Percentiles rank a stretch among this genome's conserved stretches.
These are phyloP conservation scores for Alcedo atthis DNA, from an alignment of 2,797 vertebrate genomes.

Conservation along the genomic window DNA sequence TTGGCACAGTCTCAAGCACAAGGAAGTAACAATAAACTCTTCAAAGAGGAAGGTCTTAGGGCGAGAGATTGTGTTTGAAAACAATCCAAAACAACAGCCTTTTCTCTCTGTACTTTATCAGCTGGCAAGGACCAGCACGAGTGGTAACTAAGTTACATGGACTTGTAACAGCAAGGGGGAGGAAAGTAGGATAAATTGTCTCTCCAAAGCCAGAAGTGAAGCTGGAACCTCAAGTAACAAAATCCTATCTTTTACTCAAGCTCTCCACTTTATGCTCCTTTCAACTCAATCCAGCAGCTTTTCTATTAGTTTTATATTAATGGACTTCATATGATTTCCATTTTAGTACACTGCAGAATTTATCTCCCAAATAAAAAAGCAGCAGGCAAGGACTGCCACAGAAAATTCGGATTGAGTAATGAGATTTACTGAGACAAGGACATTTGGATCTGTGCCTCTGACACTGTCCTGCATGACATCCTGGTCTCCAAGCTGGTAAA, in stretches of 20 bases:
- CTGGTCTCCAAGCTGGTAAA: too few species aligned
- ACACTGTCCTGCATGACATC: too few species aligned
- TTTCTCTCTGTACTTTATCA: constrained; percentile 38
- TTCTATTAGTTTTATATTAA: neutral
- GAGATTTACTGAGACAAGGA: neutral
- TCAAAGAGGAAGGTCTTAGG: neutral
- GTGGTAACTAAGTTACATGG: constrained; percentile 10
- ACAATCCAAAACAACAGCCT: neutral
- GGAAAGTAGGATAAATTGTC: neutral
- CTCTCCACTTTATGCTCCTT: neutral
- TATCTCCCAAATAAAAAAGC: neutral
- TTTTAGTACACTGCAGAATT: neutral
- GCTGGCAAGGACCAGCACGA: neutral
- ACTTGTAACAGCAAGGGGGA: neutral
- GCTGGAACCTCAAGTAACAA: neutral
- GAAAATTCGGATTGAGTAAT: neutral
- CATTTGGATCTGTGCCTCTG: neutral
- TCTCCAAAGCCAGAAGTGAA: neutral
- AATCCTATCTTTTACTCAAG: neutral
- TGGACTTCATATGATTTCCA: neutral
- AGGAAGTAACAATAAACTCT: constrained; percentile 40
- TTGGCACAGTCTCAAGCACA: neutral
- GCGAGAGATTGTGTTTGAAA: constrained; percentile 39
- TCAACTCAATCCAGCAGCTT: neutral
- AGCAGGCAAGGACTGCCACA: neutral